These are phyloP conservation scores for Agonopterix alstromeriana DNA, from an alignment of 2,888 invertebrate genomes.

Conservation along the genomic window DNA sequence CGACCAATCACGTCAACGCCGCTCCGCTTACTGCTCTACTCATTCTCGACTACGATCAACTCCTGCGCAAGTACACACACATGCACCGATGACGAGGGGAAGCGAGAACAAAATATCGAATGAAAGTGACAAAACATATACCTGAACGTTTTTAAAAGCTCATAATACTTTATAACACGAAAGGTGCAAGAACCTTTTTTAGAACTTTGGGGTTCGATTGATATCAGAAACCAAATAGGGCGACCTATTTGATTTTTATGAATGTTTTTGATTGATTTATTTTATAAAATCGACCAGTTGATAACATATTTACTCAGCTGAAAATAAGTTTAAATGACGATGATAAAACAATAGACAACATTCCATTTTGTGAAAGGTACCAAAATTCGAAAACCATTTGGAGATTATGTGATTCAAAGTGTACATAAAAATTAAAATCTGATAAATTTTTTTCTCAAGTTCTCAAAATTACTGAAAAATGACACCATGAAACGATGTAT, in stretches of 20 bases:
- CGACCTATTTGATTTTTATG: background rate
- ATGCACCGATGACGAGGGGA: constrained; percentile 43
- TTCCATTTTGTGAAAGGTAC: constrained; percentile 1
- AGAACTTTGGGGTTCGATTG: background rate
- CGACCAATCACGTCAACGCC: constrained; percentile 65
- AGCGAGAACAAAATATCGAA: constrained; percentile 31
- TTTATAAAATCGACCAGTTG: background rate
- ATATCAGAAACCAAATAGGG: background rate
- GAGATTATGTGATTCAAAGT: background rate
- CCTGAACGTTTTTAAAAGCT: constrained; percentile 63
- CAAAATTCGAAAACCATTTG: background rate
- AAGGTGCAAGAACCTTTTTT: constrained; percentile 28
- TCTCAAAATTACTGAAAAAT: no score
- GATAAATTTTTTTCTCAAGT: no score
- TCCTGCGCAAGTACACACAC: constrained; percentile 46
- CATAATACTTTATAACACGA: constrained; percentile 36
- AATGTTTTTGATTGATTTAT: background rate
- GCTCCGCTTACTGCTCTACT: constrained; percentile 65
- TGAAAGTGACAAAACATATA: constrained; percentile 41
- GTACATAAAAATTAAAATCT: no score
- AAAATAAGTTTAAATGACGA: constrained; percentile 8
- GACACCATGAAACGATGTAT: no score
- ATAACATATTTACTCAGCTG: constrained; percentile 15
- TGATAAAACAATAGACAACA: constrained; percentile 10
- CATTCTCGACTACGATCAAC: constrained; percentile 41